These are phyloP conservation scores for Mastigias papua DNA, from an alignment of 30 jellyfish, hydroid and myxozoan species.

Conservation along the genomic window DNA sequence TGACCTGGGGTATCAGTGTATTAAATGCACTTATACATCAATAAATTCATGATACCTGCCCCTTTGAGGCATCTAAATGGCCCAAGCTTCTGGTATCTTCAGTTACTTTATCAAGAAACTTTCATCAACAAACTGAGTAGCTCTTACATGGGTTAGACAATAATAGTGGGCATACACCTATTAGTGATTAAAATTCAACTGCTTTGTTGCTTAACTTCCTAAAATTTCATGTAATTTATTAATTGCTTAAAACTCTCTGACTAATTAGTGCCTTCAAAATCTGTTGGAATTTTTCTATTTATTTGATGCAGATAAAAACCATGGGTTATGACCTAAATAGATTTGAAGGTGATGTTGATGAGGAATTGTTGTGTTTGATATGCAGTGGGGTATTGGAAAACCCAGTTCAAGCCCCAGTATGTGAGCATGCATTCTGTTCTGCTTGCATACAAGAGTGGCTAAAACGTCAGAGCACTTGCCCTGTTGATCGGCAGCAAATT, in stretches of 20 bases:
- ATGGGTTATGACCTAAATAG: slow-evolving; percentile 97
- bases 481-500: slow-evolving; percentile 95
- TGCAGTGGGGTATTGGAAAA: slow-evolving; percentile 98
- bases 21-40: too few species aligned
- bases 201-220: too few species aligned
- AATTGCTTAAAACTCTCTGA: not conserved
- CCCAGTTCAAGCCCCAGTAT: slow-evolving; percentile 98
- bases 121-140: too few species aligned
- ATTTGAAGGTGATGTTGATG: slow-evolving; percentile 98
- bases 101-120: too few species aligned
- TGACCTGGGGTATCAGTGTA: too few species aligned
- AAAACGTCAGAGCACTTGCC: slow-evolving; percentile 92
- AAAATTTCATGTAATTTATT: too few species aligned
- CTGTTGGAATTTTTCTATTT: not conserved
- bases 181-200: too few species aligned
- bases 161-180: too few species aligned
- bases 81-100: too few species aligned
- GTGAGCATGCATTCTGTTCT: slow-evolving; percentile 99
- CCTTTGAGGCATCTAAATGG: too few species aligned
- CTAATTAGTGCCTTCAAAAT: not conserved
- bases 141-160: too few species aligned
- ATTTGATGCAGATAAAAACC: not conserved
- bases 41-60: too few species aligned
- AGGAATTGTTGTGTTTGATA: slow-evolving; percentile 91
- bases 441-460: slow-evolving; percentile 97